These are phyloP conservation scores for Dioctria rufipes DNA, from an alignment of 2,888 invertebrate species.

Conservation along the genomic window DNA sequence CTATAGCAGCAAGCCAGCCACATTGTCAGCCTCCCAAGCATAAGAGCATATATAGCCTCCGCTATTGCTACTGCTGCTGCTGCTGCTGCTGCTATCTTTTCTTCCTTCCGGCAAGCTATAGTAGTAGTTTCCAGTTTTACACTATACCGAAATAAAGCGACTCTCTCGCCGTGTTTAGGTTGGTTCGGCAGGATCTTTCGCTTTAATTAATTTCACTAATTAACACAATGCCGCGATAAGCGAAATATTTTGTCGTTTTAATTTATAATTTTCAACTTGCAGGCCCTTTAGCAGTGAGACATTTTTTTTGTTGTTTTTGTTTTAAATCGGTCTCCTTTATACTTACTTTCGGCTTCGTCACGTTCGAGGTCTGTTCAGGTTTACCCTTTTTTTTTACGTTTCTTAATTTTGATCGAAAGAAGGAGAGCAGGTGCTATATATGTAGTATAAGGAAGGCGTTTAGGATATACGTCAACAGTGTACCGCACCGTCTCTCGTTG, in stretches of 20 bases:
- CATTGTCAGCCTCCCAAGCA: not conserved
- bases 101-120: no score
- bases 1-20: not conserved
- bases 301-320: not conserved
- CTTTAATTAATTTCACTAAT: constrained; percentile 52
- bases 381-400: constrained; percentile 6
- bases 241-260: constrained; percentile 52
- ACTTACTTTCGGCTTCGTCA: constrained; percentile 27
- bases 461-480: not conserved
- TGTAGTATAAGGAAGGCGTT: not conserved
- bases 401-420: not conserved
- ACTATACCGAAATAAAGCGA: not conserved
- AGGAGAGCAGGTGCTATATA: constrained; percentile 32
- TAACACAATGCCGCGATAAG: constrained; percentile 51
- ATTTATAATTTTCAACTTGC: constrained; percentile 47
- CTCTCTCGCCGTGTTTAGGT: constrained; percentile 8
- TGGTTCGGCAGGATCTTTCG: constrained; percentile 3
- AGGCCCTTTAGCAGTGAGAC: constrained; percentile 31
- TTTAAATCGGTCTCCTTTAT: not conserved
- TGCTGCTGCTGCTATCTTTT: no score
- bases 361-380: constrained; percentile 7
- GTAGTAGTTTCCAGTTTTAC: no score
- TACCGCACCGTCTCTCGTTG: not conserved
- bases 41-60: not conserved
- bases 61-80: not conserved